A percentile compares a stretch with the other conserved stretches of the same genome.
Evolutionary conservation across 1,140 invertebrate species (phyloP).

Genomic region (Bombus turneri): DNA sequence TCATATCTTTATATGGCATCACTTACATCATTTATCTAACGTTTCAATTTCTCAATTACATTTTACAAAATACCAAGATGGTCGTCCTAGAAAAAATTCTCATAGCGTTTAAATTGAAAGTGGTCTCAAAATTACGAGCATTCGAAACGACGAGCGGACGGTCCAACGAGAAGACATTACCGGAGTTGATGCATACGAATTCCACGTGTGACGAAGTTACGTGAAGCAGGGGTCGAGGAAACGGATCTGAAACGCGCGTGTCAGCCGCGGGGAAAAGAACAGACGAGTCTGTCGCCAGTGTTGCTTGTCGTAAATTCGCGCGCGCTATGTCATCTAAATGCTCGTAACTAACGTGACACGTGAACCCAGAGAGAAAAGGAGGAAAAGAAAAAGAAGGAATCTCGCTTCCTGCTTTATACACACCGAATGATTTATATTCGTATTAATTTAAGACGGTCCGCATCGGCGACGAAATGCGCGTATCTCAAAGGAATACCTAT

Average conservation of each 20-base stretch:
- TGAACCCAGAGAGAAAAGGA: too few species aligned
- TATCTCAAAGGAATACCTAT: constrained; percentile 47
- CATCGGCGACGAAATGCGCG: constrained; percentile 5
- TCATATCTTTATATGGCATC: not conserved
- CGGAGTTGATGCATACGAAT: constrained; percentile 51
- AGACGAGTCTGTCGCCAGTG: constrained; percentile 24
- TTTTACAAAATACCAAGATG: not conserved
- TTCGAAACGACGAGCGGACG: not conserved
- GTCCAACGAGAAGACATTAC: constrained; percentile 33
- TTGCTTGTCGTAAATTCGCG: constrained; percentile 59
- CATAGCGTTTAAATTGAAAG: constrained; percentile 4
- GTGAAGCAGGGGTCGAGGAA: not conserved
- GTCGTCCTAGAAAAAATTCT: not conserved
- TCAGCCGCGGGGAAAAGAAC: not conserved
- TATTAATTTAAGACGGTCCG: constrained; percentile 56
- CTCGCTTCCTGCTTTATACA: constrained; percentile 41
- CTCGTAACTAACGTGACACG: constrained; percentile 26
- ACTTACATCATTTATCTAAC: not conserved
- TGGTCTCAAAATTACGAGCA: not conserved
- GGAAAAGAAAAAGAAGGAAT: too few species aligned
- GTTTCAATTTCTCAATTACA: not conserved
- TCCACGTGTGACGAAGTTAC: not conserved
- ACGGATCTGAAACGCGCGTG: not conserved
- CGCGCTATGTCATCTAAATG: constrained; percentile 13
- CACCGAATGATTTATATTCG: constrained; percentile 53